These are phyloP conservation scores for Spisula solida DNA, from an alignment of 2,888 invertebrate genomes.

Conservation along the genomic window DNA sequence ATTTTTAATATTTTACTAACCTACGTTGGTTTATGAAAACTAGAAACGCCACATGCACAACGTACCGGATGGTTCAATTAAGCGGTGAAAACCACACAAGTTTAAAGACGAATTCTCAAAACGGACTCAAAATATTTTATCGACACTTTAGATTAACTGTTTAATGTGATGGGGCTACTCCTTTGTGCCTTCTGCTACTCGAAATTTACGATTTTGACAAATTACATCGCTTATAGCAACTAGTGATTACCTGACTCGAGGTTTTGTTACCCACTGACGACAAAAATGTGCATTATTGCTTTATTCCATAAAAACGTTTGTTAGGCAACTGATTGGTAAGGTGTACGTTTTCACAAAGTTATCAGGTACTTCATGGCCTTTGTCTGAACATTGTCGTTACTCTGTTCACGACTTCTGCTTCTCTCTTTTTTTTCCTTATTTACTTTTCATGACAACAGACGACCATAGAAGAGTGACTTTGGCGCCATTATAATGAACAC, in stretches of 20 bases:
- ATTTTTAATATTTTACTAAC: conserved; percentile 63
- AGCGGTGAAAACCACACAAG: conserved; percentile 51
- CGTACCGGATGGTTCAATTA: conserved; percentile 71
- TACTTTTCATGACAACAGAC: neutral
- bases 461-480: neutral
- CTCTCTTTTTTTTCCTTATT: neutral
- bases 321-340: neutral
- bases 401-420: neutral
- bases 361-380: neutral
- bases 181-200: conserved; percentile 16
- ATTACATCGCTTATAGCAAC: conserved; percentile 25
- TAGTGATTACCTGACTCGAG: conserved; percentile 21
- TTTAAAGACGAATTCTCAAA: conserved; percentile 42
- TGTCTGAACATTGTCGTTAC: conserved; percentile 7
- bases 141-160: conserved; percentile 48
- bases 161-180: conserved; percentile 15
- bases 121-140: conserved; percentile 31
- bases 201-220: conserved; percentile 21
- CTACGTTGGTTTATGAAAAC: conserved; percentile 34
- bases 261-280: neutral
- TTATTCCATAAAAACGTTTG: neutral
- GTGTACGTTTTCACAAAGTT: neutral
- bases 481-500: conserved; percentile 25
- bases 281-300: conserved; percentile 12
- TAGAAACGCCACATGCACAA: conserved; percentile 58